Conservation (phyloP, 2,888 invertebrate species). For the Fragum sueziense region DNA sequence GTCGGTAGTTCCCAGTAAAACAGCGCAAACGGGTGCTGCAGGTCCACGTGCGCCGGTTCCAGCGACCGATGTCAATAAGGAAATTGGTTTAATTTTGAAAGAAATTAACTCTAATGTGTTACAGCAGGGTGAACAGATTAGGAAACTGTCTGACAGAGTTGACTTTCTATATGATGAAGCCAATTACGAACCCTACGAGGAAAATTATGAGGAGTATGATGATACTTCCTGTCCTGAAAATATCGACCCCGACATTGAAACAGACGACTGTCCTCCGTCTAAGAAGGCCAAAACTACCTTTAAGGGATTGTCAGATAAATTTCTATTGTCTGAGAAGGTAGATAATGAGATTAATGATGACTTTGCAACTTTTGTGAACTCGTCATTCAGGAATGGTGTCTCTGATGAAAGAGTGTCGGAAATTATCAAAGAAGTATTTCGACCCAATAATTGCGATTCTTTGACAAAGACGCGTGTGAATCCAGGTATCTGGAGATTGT, state of each 20-base stretch:
- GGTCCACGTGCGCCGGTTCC: no score
- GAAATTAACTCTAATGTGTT: background rate
- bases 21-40: background rate
- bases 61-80: background rate
- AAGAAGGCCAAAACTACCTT: background rate
- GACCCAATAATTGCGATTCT: constrained; percentile 39
- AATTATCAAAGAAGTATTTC: constrained; percentile 27
- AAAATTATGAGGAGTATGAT: background rate
- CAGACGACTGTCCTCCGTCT: background rate
- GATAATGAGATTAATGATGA: constrained; percentile 25
- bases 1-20: background rate
- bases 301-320: constrained; percentile 24
- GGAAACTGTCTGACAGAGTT: background rate
- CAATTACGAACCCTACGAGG: background rate
- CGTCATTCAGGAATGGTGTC: constrained; percentile 33
- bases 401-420: constrained; percentile 19
- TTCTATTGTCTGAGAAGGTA: constrained; percentile 16
- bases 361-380: constrained; percentile 34
- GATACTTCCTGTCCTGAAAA: background rate
- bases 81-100: background rate
- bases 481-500: constrained; percentile 33
- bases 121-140: background rate
- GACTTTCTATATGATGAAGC: background rate
- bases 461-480: constrained; percentile 35
- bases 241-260: background rate